Evolutionary conservation across 2,113 vertebrate species (phyloP).

Genomic region (Probosciger aterrimus): DNA sequence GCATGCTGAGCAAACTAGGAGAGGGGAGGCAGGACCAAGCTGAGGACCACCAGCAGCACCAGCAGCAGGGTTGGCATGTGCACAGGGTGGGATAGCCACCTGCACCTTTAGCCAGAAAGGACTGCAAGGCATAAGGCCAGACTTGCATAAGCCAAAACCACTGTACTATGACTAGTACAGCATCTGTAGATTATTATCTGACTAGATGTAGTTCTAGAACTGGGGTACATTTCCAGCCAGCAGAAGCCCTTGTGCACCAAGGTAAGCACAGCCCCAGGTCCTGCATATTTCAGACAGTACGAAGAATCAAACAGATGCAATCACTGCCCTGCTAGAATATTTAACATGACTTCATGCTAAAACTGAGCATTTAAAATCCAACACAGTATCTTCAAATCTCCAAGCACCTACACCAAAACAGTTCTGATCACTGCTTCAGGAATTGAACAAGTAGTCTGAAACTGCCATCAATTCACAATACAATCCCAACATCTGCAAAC

Average conservation of each 20-base stretch:
- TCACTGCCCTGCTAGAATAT: fast-evolving
- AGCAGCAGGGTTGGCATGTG: neutral
- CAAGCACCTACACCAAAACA: neutral
- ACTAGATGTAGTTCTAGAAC: neutral
- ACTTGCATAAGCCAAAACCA: neutral
- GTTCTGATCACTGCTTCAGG: neutral
- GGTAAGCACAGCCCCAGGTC: neutral
- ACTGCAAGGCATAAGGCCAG: neutral
- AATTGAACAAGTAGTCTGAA: neutral
- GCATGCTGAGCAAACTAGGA: neutral
- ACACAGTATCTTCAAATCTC: neutral
- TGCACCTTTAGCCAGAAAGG: neutral
- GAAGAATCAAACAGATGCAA: neutral
- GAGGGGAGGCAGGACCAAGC: neutral
- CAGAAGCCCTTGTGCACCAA: neutral
- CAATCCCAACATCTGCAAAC: neutral
- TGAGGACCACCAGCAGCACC: neutral
- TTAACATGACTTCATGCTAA: neutral
- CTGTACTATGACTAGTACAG: neutral
- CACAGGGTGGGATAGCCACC: neutral
- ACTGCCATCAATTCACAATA: neutral
- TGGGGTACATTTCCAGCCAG: neutral
- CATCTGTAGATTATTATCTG: neutral
- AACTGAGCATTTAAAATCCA: neutral
- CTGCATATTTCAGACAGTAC: neutral